phyloP scores from a whole-genome alignment of 2,113 vertebrate genomes.

The Tetrao urogallus region DNA sequence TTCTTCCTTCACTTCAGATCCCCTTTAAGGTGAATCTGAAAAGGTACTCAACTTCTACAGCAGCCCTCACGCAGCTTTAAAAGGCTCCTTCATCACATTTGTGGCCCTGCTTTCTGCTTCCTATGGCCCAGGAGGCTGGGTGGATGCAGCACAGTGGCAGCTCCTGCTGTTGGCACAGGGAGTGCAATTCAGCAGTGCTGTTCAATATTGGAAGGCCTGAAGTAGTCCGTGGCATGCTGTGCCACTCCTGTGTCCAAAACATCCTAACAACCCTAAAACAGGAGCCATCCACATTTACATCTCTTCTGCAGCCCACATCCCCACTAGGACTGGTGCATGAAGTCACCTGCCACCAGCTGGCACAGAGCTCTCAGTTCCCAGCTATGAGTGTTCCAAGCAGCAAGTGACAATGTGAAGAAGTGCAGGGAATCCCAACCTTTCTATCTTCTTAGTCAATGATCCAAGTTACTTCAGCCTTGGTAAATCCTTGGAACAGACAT shows the following conservation, averaged over 20 bases:
- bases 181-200: not conserved
- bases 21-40: not conserved
- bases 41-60: not conserved
- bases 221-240: not conserved
- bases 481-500: not conserved
- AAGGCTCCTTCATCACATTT: not conserved
- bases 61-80: not conserved
- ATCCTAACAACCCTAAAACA: not conserved
- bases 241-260: not conserved
- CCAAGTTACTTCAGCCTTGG: not conserved
- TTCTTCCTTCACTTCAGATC: not conserved
- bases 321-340: not conserved
- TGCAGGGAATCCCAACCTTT: not conserved
- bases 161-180: not conserved
- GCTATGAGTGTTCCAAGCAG: not conserved
- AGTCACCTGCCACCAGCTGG: not conserved
- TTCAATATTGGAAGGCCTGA: not conserved
- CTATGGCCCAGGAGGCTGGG: not conserved
- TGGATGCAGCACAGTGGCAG: not conserved
- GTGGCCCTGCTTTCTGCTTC: not conserved
- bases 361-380: fast-evolving
- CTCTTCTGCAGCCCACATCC: not conserved
- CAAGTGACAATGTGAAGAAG: fast-evolving
- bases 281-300: not conserved
- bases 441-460: not conserved